These are phyloP conservation scores for mouse (Mus musculus) DNA, from an alignment of 2,113 vertebrate species.

Conservation along the genomic window DNA sequence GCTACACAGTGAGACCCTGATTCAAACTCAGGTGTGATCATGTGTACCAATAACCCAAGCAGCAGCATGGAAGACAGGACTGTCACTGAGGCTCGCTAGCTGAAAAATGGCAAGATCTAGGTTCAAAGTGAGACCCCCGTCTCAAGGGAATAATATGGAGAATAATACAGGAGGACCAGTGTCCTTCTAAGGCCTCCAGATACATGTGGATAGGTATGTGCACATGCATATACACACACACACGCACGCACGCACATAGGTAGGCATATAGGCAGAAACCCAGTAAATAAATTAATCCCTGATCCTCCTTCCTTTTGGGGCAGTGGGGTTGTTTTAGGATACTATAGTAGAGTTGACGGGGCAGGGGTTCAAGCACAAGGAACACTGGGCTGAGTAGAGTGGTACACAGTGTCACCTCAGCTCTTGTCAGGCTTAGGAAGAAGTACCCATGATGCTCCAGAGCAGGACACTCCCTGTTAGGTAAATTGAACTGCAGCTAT, in stretches of 20 bases:
- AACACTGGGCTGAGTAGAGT: neutral
- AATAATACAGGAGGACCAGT: neutral
- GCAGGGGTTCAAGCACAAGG: conserved; percentile 8
- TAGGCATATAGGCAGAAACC: neutral
- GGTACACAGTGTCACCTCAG: neutral
- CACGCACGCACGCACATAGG: neutral
- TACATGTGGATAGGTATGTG: neutral
- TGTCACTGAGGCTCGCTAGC: neutral
- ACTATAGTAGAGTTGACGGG: neutral
- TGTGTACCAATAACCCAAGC: neutral
- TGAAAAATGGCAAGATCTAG: neutral
- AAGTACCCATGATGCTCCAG: neutral
- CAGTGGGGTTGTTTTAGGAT: neutral
- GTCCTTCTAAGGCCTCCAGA: neutral
- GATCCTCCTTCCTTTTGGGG: neutral
- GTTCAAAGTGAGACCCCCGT: neutral
- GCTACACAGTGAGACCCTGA: too few relatives aligned
- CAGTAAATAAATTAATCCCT: neutral
- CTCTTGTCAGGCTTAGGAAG: neutral
- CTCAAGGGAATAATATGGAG: neutral
- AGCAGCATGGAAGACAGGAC: neutral
- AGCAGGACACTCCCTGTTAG: neutral
- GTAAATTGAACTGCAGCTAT: neutral
- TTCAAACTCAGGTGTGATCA: neutral
- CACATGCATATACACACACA: neutral